Base-by-base conservation (phyloP, 2,888 invertebrate genomes). In the Gisinianus flammeolus region DNA sequence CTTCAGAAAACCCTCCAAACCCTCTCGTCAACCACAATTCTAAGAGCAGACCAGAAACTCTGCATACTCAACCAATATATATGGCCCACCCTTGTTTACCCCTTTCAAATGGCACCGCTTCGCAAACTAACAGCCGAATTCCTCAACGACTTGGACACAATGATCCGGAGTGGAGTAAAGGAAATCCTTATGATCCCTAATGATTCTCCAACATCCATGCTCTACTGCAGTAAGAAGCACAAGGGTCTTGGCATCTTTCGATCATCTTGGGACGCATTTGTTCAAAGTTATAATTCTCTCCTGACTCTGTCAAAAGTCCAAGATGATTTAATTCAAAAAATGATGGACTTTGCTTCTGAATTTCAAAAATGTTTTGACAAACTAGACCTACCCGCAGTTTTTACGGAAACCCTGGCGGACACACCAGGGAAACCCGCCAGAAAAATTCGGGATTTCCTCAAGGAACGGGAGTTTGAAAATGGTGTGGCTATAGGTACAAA, bases 261-360 rank as follows among this genome's bases (percentile, higher is more conserved):
- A 52, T 52, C 70, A 8, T 12, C 22, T 26, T 70, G 70, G 70
- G 70, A 70, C 24, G 70, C 70, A 2, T 54, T 16, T 6, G 28
- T 70, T 26, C 70, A 70, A 54, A 54, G 24, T 19, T 70, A 26
- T 28, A 70, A 70, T 31, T 5, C 66, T 4, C 3, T 12, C 30
- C 30, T 30, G 16, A 30, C 10, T 66, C 30, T 66, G 19, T 19
- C 5, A 30, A 4, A 30, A 19, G 28, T 30, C 5, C 4, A 26
- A 2, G 30, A 30, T 26, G 2, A 2, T 3, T 24, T 64, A 64
- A 64, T 64, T 24, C 22, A 64, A 12, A 16, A 24, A 24, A 16
- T 22, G 12, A 64, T 24, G 26, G 62, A 64, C 26, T 26, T 64
- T 12, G 3, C 3, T 3, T 3, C 24, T 2, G 22, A 64, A 64